Evolutionary conservation across 2,113 vertebrate species (phyloP).

Genomic region (Terrapene triunguis): DNA sequence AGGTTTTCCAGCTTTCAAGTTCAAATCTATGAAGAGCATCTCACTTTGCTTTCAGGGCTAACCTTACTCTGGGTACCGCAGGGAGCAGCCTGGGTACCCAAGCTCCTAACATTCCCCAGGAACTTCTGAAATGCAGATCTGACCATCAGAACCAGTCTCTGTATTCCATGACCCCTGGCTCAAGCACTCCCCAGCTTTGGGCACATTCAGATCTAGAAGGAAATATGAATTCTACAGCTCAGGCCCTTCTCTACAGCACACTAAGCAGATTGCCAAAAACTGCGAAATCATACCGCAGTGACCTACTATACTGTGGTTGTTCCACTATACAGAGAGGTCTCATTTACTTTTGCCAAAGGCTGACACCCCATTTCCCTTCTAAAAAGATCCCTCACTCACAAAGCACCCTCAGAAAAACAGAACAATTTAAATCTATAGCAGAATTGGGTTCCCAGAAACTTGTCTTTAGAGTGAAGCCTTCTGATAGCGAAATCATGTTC

Average conservation of each 20-base stretch:
- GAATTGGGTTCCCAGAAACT: not conserved
- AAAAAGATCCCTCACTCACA: slow-evolving; percentile 3
- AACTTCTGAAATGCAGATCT: not conserved
- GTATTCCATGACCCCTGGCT: not conserved
- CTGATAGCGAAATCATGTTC: not conserved
- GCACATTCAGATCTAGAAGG: not conserved
- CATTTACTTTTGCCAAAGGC: slow-evolving; percentile 18
- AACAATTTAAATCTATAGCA: not conserved
- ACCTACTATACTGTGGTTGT: not conserved
- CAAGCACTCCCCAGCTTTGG: not conserved
- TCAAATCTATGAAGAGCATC: not conserved
- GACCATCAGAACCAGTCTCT: not conserved
- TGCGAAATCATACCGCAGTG: not conserved
- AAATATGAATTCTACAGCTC: not conserved
- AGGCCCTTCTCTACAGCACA: not conserved
- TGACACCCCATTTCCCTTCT: not conserved
- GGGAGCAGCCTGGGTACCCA: not conserved
- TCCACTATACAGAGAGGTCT: not conserved
- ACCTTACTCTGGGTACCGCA: not conserved
- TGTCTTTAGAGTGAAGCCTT: slow-evolving; percentile 10
- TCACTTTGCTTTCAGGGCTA: not conserved
- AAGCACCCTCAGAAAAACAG: slow-evolving; percentile 17
- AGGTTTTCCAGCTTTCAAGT: not conserved
- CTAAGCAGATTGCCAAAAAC: not conserved
- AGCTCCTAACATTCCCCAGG: not conserved